phyloP scores from a whole-genome alignment of 2,113 vertebrate genomes.

The Pollimyrus isidori region DNA sequence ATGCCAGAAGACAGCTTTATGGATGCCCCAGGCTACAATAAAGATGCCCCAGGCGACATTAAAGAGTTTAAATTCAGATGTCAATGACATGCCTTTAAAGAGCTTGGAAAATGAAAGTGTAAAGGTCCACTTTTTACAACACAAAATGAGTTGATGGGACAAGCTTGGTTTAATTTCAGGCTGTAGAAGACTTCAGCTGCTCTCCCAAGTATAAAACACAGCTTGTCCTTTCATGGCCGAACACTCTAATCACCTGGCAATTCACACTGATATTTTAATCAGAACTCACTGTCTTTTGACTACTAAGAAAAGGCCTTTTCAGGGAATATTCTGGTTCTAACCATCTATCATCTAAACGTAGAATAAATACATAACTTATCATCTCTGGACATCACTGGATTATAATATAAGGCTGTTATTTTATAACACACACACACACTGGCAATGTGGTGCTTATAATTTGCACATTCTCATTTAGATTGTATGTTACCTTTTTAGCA shows the following conservation, averaged over 20 bases:
- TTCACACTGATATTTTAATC: conserved; percentile 99
- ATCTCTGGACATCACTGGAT: too few species aligned
- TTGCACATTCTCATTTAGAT: too few species aligned
- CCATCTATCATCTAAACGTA: not conserved
- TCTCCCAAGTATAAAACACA: conserved; percentile 99
- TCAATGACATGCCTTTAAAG: conserved; percentile 99
- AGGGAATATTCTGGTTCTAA: conserved; percentile 95
- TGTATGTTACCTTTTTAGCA: too few species aligned
- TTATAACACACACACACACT: not conserved
- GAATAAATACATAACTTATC: not conserved
- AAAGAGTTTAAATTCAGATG: conserved; percentile 96
- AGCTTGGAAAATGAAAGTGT: conserved; percentile 99
- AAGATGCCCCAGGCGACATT: conserved; percentile 81
- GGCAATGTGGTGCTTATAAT: too few species aligned
- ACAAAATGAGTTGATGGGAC: conserved; percentile 99
- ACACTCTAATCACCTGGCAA: conserved; percentile 99
- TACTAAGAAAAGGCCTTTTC: conserved; percentile 99
- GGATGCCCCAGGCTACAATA: conserved; percentile 80
- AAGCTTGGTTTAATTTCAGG: conserved; percentile 99
- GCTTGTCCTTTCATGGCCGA: conserved; percentile 99
- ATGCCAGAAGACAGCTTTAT: conserved; percentile 85
- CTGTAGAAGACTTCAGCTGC: conserved; percentile 99
- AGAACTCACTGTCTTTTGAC: conserved; percentile 99
- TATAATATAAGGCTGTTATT: too few species aligned
- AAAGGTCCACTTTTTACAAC: conserved; percentile 85